A percentile compares a stretch with the other conserved stretches of the same genome.
These are phyloP conservation scores for Sorex araneus DNA, from an alignment of 2,113 vertebrate genomes.

Conservation along the genomic window DNA sequence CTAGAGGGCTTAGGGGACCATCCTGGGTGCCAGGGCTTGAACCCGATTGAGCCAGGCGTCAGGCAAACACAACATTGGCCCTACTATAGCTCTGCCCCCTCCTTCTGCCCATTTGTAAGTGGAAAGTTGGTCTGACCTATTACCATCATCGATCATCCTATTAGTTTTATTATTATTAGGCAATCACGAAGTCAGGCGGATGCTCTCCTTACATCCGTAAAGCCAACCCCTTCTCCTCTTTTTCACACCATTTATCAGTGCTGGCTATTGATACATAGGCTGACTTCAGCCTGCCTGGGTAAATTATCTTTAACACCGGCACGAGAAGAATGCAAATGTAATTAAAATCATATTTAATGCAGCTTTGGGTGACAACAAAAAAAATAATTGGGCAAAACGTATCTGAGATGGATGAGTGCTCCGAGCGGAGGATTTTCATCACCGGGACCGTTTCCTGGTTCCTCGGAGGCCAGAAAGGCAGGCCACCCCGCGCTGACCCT, in stretches of 20 bases:
- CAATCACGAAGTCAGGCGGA: background rate
- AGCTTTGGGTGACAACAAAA: background rate
- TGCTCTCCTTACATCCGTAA: background rate
- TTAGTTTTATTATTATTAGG: conserved; percentile 4
- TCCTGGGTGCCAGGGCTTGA: no score
- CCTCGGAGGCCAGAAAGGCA: conserved; percentile 23
- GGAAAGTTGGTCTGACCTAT: conserved; percentile 29
- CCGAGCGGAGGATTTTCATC: conserved; percentile 34
- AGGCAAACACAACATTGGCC: no score
- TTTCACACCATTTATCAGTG: background rate
- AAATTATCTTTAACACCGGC: conserved; percentile 55
- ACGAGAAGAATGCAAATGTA: conserved; percentile 27
- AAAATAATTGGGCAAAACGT: conserved; percentile 9
- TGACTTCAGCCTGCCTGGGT: background rate
- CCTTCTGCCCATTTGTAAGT: background rate
- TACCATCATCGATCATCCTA: background rate
- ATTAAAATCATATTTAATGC: background rate
- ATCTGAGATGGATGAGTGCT: background rate
- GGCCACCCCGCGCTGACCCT: background rate
- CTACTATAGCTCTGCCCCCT: no score
- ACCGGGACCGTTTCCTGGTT: background rate
- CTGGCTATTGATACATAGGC: background rate
- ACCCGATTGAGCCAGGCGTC: no score
- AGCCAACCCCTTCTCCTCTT: background rate
- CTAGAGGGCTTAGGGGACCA: no score